phyloP scores from a whole-genome alignment of 2,113 vertebrate genomes.

The Nothocercus julius region DNA sequence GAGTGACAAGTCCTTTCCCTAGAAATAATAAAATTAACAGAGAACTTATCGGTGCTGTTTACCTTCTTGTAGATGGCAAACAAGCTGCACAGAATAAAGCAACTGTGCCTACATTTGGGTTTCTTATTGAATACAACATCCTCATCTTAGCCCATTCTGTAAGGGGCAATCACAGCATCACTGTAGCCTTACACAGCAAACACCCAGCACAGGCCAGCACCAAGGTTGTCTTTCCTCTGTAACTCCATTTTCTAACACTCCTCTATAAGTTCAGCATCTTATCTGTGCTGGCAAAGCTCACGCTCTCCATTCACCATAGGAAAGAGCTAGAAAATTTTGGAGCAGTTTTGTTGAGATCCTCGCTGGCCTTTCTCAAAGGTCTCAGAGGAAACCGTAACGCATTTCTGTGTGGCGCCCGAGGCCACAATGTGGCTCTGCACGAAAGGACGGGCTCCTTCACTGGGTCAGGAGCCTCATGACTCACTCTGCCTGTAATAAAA shows the following conservation, averaged over 20 bases:
- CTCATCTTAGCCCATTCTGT: not conserved
- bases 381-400: accelerated
- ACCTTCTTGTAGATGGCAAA: not conserved
- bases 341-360: not conserved
- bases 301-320: accelerated
- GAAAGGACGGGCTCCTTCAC: not conserved
- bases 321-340: accelerated
- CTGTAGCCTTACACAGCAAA: not conserved
- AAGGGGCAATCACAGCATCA: accelerated
- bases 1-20: not conserved
- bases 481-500: accelerated
- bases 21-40: not conserved
- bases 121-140: not conserved
- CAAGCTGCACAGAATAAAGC: not conserved
- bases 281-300: too few species aligned
- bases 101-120: not conserved
- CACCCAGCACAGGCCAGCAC: too few species aligned
- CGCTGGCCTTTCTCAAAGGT: too few species aligned
- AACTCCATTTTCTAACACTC: not conserved
- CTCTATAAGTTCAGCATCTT: not conserved
- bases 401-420: not conserved
- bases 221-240: accelerated
- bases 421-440: accelerated
- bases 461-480: accelerated
- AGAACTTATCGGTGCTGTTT: not conserved